phyloP scores from a whole-genome alignment of 2,113 vertebrate genomes.

The Cyanoramphus novaezelandiae region DNA sequence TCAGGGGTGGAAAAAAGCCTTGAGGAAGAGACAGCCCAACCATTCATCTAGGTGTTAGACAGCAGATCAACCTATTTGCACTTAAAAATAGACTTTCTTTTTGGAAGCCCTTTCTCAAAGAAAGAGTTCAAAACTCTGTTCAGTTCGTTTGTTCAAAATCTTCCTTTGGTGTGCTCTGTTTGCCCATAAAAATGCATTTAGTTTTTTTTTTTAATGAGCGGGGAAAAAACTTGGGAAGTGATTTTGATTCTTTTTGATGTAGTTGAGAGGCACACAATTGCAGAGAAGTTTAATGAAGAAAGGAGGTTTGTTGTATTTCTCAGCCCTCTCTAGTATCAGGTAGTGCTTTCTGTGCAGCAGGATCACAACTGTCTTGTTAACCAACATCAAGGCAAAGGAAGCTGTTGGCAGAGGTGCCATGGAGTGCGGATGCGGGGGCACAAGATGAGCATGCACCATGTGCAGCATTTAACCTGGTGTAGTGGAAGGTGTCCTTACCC shows the following conservation, averaged over 20 bases:
- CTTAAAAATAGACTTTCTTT: conserved; percentile 13
- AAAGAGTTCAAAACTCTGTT: neutral
- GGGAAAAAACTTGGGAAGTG: neutral
- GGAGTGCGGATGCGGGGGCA: neutral
- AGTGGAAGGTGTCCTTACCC: too few relatives aligned
- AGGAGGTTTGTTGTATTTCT: neutral
- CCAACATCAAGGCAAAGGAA: neutral
- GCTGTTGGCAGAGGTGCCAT: neutral
- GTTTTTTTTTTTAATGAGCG: neutral
- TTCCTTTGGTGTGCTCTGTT: neutral
- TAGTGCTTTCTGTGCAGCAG: neutral
- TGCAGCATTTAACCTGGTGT: too few relatives aligned
- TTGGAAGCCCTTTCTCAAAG: neutral
- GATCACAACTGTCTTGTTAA: neutral
- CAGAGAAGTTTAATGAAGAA: neutral
- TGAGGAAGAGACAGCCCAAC: neutral
- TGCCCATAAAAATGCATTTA: neutral
- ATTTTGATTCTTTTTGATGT: conserved; percentile 1
- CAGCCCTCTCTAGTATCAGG: neutral
- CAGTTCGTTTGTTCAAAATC: neutral
- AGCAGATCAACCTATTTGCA: neutral
- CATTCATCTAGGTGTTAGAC: neutral
- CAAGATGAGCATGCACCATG: accelerated
- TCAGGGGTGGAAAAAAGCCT: accelerated
- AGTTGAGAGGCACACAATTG: neutral